phyloP scores from a whole-genome alignment of 2,113 vertebrate species.

The Heloderma charlesbogerti region DNA sequence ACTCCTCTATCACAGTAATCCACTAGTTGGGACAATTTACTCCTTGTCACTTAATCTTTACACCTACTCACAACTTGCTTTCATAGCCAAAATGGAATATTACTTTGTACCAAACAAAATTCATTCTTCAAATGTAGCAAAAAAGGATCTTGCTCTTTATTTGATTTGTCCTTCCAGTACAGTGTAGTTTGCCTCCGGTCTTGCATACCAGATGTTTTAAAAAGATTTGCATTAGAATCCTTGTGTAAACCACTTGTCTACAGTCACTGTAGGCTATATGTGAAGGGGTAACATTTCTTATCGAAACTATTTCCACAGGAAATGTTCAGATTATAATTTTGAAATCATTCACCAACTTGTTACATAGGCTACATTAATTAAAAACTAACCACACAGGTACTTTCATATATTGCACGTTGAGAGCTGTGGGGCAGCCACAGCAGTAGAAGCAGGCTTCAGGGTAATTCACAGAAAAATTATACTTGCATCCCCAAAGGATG shows the following conservation, averaged over 20 bases:
- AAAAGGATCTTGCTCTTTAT: slow-evolving; percentile 73
- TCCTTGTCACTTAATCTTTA: neutral
- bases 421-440: slow-evolving; percentile 53
- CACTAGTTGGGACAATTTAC: neutral
- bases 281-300: slow-evolving; percentile 74
- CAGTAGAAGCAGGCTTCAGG: slow-evolving; percentile 63
- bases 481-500: slow-evolving; percentile 68
- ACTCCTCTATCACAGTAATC: neutral
- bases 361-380: slow-evolving; percentile 79
- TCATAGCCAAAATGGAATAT: neutral
- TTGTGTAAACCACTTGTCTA: slow-evolving; percentile 63
- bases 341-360: slow-evolving; percentile 78
- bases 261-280: slow-evolving; percentile 69
- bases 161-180: slow-evolving; percentile 70
- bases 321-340: slow-evolving; percentile 82
- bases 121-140: slow-evolving; percentile 50
- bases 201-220: slow-evolving; percentile 59
- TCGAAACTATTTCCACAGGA: slow-evolving; percentile 95
- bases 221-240: slow-evolving; percentile 53
- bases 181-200: slow-evolving; percentile 70
- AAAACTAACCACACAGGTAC: slow-evolving; percentile 78
- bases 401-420: slow-evolving; percentile 82
- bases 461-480: slow-evolving; percentile 56
- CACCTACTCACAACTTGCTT: neutral
- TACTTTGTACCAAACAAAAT: slow-evolving; percentile 62